Evolutionary conservation across 2,113 vertebrate species (phyloP), one percentile per base, ranked within the genome.

Genomic region (Notothenia rossii): DNA sequence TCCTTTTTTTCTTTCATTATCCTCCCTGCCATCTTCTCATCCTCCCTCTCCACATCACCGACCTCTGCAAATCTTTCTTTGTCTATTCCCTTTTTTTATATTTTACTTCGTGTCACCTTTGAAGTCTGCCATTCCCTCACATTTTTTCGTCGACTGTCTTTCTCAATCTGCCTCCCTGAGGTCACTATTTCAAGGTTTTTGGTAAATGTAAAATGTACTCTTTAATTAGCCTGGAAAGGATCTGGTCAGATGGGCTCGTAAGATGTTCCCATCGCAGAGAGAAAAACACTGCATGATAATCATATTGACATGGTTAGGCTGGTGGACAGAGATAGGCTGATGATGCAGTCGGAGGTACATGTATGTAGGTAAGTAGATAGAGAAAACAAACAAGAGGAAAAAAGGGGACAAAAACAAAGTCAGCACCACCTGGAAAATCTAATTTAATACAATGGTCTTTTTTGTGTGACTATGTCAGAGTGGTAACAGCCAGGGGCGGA

Each of bases 221-320:
- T 75, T 56, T 65, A 78, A 86, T 88, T 70, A 89, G 58, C 15
- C 65, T 22, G 17, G 25, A 7, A 9, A 10, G 58, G 65, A 53
- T 55, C 14, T 22, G 20, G 55, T 78, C 64, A 54, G 20, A 60
- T 29, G 36, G 46, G 15, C 51, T 49, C 15, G 17, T n/a, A 8
- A 36, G 25, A 22, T 13, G 66, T 70, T 22, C 60, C 14, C 55
- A 77, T 10, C 36, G 18, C n/a, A 54, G 33, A 79, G 43, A 61
- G 18, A 76, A 46, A 60, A 64, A 73, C 29, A n/a, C 33, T 17
- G 20, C 36, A 45, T 74, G 45, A 58, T 66, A 51, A 68, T 4
- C 17, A 69, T 7, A 59, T 10, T 36, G 50, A 65, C 50, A 36
- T 71, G 62, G 40, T 64, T 14, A 46, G n/a, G 20, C 43, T 63